Conservation (phyloP, 23 tunicate genomes). For the Oikopleura dioica region DNA sequence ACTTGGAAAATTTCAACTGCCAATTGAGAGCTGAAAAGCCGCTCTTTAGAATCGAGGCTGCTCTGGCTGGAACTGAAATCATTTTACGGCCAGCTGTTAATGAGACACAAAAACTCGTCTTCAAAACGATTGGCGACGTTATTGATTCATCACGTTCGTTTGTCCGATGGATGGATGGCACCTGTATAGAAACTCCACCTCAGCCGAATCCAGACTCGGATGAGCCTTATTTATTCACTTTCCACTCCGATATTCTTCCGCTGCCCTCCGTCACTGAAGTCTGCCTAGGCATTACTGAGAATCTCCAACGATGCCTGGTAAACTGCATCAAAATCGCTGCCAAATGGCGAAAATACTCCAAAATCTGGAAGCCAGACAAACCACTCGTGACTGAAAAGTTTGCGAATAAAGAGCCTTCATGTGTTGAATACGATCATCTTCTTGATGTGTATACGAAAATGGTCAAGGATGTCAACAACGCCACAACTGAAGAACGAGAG, state of each 20-base stretch:
- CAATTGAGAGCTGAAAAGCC: slow-evolving; percentile 24
- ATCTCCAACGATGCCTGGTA: slow-evolving; percentile 42
- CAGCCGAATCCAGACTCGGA: slow-evolving; percentile 47
- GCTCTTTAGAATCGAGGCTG: slow-evolving; percentile 75
- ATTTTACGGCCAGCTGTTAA: slow-evolving; percentile 63
- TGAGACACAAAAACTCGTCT: slow-evolving; percentile 44
- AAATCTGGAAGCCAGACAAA: slow-evolving; percentile 82
- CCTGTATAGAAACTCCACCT: slow-evolving; percentile 59
- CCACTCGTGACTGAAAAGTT: slow-evolving; percentile 82
- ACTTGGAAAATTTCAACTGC: slow-evolving; percentile 40
- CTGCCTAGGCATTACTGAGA: slow-evolving; percentile 22
- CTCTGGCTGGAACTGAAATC: slow-evolving; percentile 62
- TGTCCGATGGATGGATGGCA: slow-evolving; percentile 92
- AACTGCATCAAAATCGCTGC: slow-evolving; percentile 39
- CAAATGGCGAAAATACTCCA: slow-evolving; percentile 67
- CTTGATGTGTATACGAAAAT: slow-evolving; percentile 61
- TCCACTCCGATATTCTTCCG: slow-evolving; percentile 35
- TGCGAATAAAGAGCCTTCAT: slow-evolving; percentile 62
- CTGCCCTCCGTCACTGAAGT: slow-evolving; percentile 40
- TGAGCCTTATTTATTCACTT: slow-evolving; percentile 41
- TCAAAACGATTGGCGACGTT: slow-evolving; percentile 50
- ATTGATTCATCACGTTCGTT: slow-evolving; percentile 44
- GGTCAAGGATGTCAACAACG: slow-evolving; percentile 58
- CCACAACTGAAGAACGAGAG: too few relatives aligned
- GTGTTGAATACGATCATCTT: slow-evolving; percentile 85